Evolutionary conservation across 2,113 vertebrate genomes (phyloP).

Genomic region (Crypturellus undulatus): DNA sequence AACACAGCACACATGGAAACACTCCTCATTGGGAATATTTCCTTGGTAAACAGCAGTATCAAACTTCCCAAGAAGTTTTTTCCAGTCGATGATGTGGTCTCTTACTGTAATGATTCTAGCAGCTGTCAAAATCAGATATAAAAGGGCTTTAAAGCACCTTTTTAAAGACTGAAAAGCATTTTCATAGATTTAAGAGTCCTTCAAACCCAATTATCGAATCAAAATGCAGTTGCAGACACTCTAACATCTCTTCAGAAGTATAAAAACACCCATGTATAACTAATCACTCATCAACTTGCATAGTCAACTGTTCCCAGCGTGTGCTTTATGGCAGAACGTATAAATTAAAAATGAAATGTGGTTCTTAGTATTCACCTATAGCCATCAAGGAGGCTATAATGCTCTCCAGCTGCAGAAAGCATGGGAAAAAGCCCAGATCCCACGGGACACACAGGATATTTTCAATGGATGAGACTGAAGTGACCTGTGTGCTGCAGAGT

Average conservation of each 20-base stretch:
- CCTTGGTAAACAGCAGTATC: not conserved
- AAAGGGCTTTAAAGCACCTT: constrained; percentile 33
- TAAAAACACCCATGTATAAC: constrained; percentile 34
- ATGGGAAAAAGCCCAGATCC: not conserved
- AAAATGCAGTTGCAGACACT: constrained; percentile 37
- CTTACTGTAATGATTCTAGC: not conserved
- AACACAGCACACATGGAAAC: not conserved
- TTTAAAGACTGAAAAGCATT: constrained; percentile 31
- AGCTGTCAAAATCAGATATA: constrained; percentile 54
- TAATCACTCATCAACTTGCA: not conserved
- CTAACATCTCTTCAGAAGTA: constrained; percentile 14
- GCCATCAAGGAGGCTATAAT: not conserved
- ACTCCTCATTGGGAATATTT: not conserved
- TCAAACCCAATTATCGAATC: constrained; percentile 55
- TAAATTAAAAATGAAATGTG: not conserved
- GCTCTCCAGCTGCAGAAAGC: not conserved
- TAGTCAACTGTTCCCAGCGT: not conserved
- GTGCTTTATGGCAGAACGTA: not conserved
- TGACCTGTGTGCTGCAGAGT: not conserved
- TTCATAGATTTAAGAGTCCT: constrained; percentile 51
- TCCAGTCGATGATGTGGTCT: not conserved
- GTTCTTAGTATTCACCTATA: not conserved
- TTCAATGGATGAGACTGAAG: not conserved
- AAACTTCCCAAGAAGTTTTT: not conserved
- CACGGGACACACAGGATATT: not conserved